phyloP scores from a whole-genome alignment of 2,888 invertebrate genomes.

The Salticus scenicus region DNA sequence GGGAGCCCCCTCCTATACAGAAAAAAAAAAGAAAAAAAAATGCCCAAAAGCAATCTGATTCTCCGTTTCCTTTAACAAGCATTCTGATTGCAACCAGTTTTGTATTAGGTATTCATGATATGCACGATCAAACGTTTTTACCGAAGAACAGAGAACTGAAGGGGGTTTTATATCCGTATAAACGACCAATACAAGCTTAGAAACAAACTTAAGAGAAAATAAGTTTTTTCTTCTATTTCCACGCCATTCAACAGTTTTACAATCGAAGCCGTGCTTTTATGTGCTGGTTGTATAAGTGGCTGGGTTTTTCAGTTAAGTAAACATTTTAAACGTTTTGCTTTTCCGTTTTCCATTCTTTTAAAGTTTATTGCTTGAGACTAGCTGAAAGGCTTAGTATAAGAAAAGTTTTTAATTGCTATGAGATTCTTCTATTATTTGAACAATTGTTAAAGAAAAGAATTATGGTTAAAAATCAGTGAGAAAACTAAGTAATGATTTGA shows the following conservation, averaged over 20 bases:
- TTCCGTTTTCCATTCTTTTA: background rate
- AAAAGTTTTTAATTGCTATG: background rate
- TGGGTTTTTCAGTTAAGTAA: background rate
- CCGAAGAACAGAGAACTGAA: conserved; percentile 29
- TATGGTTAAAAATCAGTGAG: too few species aligned
- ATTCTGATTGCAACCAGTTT: conserved; percentile 45
- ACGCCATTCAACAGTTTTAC: conserved; percentile 26
- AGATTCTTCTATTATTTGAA: background rate
- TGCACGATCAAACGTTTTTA: conserved; percentile 49
- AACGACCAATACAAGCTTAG: conserved; percentile 29
- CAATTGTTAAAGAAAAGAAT: too few species aligned
- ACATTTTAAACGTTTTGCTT: conserved; percentile 3
- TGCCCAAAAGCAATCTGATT: conserved; percentile 30
- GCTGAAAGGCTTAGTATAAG: background rate
- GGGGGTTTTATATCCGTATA: conserved; percentile 41
- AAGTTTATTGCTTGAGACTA: background rate
- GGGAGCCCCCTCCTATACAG: background rate
- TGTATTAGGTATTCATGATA: conserved; percentile 53
- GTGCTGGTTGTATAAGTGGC: background rate
- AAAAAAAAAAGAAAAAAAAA: conserved; percentile 26
- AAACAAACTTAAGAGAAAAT: conserved; percentile 25
- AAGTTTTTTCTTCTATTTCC: conserved; percentile 2
- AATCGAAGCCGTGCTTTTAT: conserved; percentile 5
- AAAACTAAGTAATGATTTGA: too few species aligned
- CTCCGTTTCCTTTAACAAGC: conserved; percentile 41